Percentiles rank a stretch among this genome's conserved stretches.
These are phyloP conservation scores for rabbit (Oryctolagus cuniculus) DNA, from an alignment of 2,113 vertebrate species.

Conservation along the genomic window mOryCun1.1 NC_091432.1:96488501-96489000, in stretches of 20 bases:
- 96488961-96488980: too few relatives aligned
- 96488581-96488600: background rate
- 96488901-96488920: too few relatives aligned
- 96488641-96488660: background rate
- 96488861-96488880: background rate
- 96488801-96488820: background rate
- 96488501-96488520: background rate
- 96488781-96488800: slow-evolving; percentile 27
- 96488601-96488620: background rate
- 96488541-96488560: background rate
- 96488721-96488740: background rate
- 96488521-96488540: slow-evolving; percentile 19
- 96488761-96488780: background rate
- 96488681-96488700: background rate
- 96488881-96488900: too few relatives aligned
- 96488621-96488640: background rate
- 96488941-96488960: too few relatives aligned
- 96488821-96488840: background rate
- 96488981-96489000: too few relatives aligned
- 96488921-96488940: too few relatives aligned
- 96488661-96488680: background rate
- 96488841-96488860: background rate
- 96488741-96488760: background rate
- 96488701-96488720: too few relatives aligned
- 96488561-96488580: background rate